Base-by-base conservation (phyloP, 2,888 invertebrate genomes). In the Nomada hirtipes region DNA sequence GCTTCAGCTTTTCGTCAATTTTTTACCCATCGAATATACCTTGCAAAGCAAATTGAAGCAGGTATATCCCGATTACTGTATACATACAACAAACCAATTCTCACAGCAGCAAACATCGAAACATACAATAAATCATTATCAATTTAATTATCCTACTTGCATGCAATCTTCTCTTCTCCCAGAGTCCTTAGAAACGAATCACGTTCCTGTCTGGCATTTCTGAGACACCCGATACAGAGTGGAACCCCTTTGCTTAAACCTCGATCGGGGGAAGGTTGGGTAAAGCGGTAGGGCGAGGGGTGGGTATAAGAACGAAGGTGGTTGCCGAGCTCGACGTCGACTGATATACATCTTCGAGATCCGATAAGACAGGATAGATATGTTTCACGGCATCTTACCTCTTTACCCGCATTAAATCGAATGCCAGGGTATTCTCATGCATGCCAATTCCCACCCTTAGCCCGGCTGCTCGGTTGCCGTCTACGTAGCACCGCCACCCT, bases 391-490 rank as follows among this genome's bases (percentile, higher is more conserved):
- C 88, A 88, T 89, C 90, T 91, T 90, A 91, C 91, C 91, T 92
- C 92, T 92, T 92, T 92, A 92, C 92, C 86, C 91, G 91, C 89
- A 92, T 93, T 93, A 92, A 93, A 93, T 93, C 93, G 93, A 92
- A 93, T 89, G 91, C 92, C 91, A 90, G 84, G 90, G 89, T 90
- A 91, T 93, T 92, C 92, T 93, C 92, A 92, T 93, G 93, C 93
- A 93, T 93, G 93, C 92, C 93, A 93, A 93, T 93, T 92, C 89
- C 89, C 83, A 85, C 86, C 80, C 80, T 77, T 83, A 74, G 67
- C 57, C 57, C 29, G 55, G 61, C 52, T 57, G 74, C 65, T 61
- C 63, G 68, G 75, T 82, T 78, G 76, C 75, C 67, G 72, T 36
- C 79, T 68, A 59, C 75, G 60, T 75, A 52, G 59, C 67, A 55